These are phyloP conservation scores for Scaptomyza montana DNA, from an alignment of 1,140 invertebrate species.

Conservation along the genomic window DNA sequence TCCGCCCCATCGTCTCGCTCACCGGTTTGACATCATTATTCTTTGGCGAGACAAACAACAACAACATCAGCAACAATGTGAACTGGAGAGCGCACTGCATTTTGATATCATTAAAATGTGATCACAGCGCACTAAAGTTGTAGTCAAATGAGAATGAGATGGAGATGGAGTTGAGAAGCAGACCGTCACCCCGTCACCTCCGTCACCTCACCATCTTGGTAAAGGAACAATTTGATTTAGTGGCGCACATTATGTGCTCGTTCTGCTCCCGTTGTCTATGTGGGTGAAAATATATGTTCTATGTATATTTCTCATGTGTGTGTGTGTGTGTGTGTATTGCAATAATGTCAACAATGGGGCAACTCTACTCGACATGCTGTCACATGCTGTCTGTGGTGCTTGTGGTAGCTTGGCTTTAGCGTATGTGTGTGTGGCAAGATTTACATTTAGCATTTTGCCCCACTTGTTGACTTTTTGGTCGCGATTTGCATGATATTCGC, in stretches of 20 bases:
- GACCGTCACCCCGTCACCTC: constrained; percentile 1
- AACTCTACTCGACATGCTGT: constrained; percentile 32
- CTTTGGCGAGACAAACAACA: constrained; percentile 1
- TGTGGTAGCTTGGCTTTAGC: constrained; percentile 13
- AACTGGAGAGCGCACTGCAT: constrained; percentile 60
- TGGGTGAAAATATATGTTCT: constrained; percentile 19
- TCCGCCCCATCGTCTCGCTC: background rate
- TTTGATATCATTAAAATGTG: constrained; percentile 82
- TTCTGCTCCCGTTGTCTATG: constrained; percentile 13
- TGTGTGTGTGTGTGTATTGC: constrained; percentile 33
- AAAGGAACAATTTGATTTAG: constrained; percentile 68
- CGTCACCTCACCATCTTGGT: constrained; percentile 38
- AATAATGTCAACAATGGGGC: constrained; percentile 77
- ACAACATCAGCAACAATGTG: constrained; percentile 3
- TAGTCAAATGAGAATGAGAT: constrained; percentile 60
- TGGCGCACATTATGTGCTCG: constrained; percentile 51
- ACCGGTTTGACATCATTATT: constrained; percentile 71
- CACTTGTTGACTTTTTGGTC: constrained; percentile 69
- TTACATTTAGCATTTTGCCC: constrained; percentile 70
- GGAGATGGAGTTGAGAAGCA: background rate
- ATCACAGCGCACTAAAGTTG: constrained; percentile 76
- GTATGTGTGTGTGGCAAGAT: constrained; percentile 41
- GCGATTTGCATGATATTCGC: constrained; percentile 76
- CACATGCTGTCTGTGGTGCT: constrained; percentile 39
- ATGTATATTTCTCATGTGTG: background rate